These are phyloP conservation scores for Threskiornis aethiopicus DNA, from an alignment of 2,797 vertebrate species.

Conservation along the genomic window DNA sequence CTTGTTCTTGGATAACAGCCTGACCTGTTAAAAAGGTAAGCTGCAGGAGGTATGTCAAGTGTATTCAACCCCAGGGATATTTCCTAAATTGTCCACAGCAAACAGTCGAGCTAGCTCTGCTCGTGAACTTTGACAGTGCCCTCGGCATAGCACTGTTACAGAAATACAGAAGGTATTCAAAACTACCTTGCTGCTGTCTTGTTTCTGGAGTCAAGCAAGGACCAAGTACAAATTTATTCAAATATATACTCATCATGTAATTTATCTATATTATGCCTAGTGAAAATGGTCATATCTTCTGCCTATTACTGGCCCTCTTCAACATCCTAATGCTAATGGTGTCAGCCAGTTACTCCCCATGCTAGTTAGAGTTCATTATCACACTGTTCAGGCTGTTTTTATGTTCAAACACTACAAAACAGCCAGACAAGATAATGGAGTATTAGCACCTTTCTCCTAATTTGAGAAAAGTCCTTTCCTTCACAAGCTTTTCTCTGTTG, in stretches of 20 bases:
- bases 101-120: neutral
- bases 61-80: neutral
- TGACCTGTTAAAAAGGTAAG: neutral
- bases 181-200: neutral
- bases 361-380: neutral
- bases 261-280: neutral
- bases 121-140: neutral
- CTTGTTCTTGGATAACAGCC: neutral
- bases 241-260: neutral
- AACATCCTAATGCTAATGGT: neutral
- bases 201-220: neutral
- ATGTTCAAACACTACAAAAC: neutral
- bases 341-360: neutral
- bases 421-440: neutral
- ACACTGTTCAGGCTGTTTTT: neutral
- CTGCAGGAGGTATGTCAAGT: neutral
- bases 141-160: neutral
- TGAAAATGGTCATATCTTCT: neutral
- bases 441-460: neutral
- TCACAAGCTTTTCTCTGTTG: neutral
- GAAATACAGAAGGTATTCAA: neutral
- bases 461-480: neutral
- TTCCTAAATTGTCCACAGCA: neutral
- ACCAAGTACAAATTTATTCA: neutral
- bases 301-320: neutral